Evolutionary conservation across 2,888 invertebrate species (phyloP).

Genomic region (Alentia gelatinosa): DNA sequence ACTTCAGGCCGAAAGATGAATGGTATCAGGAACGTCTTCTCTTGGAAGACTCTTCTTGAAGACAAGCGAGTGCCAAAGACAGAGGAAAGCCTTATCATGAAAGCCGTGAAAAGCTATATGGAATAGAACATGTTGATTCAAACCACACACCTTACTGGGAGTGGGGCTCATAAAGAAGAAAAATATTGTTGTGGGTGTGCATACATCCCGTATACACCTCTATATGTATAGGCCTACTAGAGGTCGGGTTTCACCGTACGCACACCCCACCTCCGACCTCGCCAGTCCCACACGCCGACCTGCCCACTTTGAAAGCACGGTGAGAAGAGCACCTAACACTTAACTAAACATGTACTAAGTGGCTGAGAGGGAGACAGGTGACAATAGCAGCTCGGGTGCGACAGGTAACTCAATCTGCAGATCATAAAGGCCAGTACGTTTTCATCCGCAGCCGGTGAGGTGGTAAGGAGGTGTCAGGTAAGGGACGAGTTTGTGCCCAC

Average conservation of each 20-base stretch:
- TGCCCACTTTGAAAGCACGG: not conserved
- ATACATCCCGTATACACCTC: not conserved
- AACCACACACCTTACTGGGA: not conserved
- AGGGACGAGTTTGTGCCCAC: not conserved
- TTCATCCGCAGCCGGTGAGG: not conserved
- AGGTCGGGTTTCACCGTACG: not conserved
- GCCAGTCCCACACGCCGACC: not conserved
- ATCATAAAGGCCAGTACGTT: not conserved
- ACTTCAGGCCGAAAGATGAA: too few species aligned
- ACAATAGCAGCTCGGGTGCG: not conserved
- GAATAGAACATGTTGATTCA: slow-evolving; percentile 3
- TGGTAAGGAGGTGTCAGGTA: not conserved
- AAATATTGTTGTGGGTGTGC: not conserved
- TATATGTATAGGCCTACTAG: not conserved
- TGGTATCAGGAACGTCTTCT: too few species aligned
- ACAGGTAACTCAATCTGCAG: slow-evolving; percentile 38
- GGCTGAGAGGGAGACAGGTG: slow-evolving; percentile 33
- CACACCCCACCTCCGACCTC: not conserved
- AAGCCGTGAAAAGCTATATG: not conserved
- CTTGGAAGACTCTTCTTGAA: too few species aligned
- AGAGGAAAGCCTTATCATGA: not conserved
- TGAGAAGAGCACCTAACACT: slow-evolving; percentile 33
- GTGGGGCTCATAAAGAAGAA: not conserved
- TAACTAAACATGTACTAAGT: slow-evolving; percentile 49
- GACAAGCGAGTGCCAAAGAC: too few species aligned